phyloP scores from a whole-genome alignment of 2,797 vertebrate species.

The Ammospiza maritima region DNA sequence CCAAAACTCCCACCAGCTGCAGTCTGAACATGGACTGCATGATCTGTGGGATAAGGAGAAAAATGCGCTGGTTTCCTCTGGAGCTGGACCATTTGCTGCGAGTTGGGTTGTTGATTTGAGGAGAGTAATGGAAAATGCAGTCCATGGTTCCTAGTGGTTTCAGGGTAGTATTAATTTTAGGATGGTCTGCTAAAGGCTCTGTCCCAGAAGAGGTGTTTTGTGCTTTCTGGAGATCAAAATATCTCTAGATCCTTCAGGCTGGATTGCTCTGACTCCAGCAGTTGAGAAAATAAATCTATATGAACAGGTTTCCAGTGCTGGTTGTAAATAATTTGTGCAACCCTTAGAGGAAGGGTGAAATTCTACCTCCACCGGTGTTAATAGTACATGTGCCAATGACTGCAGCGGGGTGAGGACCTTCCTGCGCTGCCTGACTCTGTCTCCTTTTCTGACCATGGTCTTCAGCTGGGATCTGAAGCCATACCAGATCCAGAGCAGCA shows the following conservation, averaged over 20 bases:
- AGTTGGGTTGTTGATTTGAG: not conserved
- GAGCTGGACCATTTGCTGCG: not conserved
- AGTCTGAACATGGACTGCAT: not conserved
- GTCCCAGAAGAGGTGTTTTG: not conserved
- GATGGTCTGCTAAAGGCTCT: not conserved
- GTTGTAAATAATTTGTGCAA: not conserved
- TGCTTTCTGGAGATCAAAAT: not conserved
- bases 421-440: not conserved
- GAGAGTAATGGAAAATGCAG: not conserved
- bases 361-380: not conserved
- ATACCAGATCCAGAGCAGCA: not conserved
- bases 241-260: not conserved
- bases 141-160: not conserved
- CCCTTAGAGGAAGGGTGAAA: not conserved
- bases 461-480: not conserved
- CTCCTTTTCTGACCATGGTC: not conserved
- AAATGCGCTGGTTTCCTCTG: conserved; percentile 32
- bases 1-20: conserved; percentile 49
- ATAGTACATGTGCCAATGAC: not conserved
- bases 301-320: not conserved
- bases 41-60: conserved; percentile 29
- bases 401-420: not conserved
- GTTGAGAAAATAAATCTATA: not conserved
- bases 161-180: not conserved
- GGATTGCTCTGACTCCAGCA: not conserved